phyloP scores from a whole-genome alignment of 2,888 invertebrate species.

The Phytoseiulus persimilis region DNA sequence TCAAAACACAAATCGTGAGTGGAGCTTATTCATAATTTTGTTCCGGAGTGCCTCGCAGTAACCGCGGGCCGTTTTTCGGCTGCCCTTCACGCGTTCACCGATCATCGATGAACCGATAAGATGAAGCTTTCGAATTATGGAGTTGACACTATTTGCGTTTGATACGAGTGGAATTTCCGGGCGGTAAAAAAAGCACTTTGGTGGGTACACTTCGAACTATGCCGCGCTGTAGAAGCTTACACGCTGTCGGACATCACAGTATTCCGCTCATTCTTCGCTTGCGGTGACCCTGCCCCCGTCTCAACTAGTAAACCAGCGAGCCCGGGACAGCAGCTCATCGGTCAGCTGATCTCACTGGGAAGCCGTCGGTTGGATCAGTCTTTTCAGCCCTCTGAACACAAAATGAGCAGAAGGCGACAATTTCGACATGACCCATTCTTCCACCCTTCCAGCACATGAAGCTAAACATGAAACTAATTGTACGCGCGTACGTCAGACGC shows the following conservation, averaged over 20 bases:
- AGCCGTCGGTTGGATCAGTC: not conserved
- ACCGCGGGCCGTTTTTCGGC: not conserved
- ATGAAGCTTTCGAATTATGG: not conserved
- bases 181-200: not conserved
- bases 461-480: not conserved
- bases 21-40: too few relatives aligned
- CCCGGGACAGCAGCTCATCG: not conserved
- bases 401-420: not conserved
- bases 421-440: not conserved
- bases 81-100: not conserved
- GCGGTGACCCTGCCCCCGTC: not conserved
- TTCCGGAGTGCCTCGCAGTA: not conserved
- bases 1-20: constrained; percentile 34
- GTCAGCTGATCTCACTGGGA: not conserved
- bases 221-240: not conserved
- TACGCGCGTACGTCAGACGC: not conserved
- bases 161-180: not conserved
- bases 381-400: not conserved
- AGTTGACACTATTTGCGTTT: not conserved
- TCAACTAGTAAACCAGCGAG: not conserved
- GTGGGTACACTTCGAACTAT: not conserved
- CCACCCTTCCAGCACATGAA: not conserved
- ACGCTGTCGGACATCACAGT: not conserved
- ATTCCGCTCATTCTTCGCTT: not conserved
- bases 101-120: not conserved